These are phyloP conservation scores for Myotis planiceps DNA, from an alignment of 2,797 vertebrate genomes.

Conservation along the genomic window DNA sequence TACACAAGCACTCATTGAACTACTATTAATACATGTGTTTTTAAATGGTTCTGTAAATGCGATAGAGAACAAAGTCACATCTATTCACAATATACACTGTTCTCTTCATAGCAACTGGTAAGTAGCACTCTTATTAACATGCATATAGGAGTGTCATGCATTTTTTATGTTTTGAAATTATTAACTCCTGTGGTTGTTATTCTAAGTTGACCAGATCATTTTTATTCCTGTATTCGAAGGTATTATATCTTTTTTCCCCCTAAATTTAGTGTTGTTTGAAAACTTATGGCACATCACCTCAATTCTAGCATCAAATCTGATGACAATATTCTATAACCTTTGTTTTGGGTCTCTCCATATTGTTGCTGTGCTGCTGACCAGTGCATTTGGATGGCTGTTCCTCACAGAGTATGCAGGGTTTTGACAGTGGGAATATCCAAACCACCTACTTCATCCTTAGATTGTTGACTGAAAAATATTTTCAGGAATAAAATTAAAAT, in stretches of 20 bases:
- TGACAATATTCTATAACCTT: constrained; percentile 1
- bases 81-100: not conserved
- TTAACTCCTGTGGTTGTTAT: not conserved
- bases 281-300: not conserved
- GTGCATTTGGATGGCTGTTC: not conserved
- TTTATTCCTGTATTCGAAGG: not conserved
- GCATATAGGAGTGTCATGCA: not conserved
- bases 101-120: not conserved
- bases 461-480: constrained; percentile 47
- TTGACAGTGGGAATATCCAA: not conserved
- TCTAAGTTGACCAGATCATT: not conserved
- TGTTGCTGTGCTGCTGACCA: not conserved
- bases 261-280: constrained; percentile 28
- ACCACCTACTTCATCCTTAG: not conserved
- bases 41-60: not conserved
- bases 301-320: constrained; percentile 7
- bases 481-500: constrained; percentile 65
- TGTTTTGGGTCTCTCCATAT: not conserved
- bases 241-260: not conserved
- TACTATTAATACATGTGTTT: not conserved
- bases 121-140: not conserved
- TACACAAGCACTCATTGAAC: not conserved
- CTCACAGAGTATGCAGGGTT: not conserved
- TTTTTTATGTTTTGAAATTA: not conserved
- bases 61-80: not conserved